Evolutionary conservation across 2,797 vertebrate genomes (phyloP), one percentile per base, ranked within the genome.

Genomic region (Lagodon rhomboides): DNA sequence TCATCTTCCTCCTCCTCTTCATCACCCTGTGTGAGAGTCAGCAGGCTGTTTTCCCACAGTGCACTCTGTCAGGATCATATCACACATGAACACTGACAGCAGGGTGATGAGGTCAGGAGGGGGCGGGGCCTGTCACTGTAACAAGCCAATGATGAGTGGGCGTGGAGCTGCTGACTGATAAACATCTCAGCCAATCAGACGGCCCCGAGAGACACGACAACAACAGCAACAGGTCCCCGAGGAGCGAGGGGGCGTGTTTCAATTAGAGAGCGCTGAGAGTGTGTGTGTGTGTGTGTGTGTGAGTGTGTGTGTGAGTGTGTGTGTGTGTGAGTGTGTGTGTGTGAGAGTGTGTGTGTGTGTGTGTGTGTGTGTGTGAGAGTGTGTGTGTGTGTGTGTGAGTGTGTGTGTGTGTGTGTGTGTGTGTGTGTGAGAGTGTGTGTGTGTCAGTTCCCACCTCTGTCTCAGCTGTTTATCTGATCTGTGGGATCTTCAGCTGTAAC

Each of bases 141-240:
- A 58, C 54, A 30, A 46, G 67, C 23, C 43, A 30, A 30, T 69
- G 53, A 58, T 58, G 49, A 22, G 64, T 53, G 49, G 64, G 30
- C 30, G 64, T 38, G 17, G 10, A 54, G 60, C 50, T 43, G 50
- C 54, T 41, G 53, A 46, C 43, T 58, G 67, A 69, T 69, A 58
- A 67, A 30, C 23, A 69, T 69, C 43, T 23, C 10, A 20, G 43
- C 67, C 53, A 69, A 69, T 47, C 67, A 58, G 53, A 51, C 23
- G 66, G 18, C 67, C 41, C 53, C 38, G 8, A 30, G 67, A 56
- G 53, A 68, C 22, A 27, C n/a, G 16, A 67, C 50, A 41, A 66
- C 58, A 61, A 61, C 59, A 61, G 69, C 46, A 71, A 82, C 34
- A 27, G 89, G 83, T 91, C 94, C 93, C 95, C 13, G 66, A 91